Evolutionary conservation across 2,113 vertebrate species (phyloP).

Genomic region (Arothron firmamentum): DNA sequence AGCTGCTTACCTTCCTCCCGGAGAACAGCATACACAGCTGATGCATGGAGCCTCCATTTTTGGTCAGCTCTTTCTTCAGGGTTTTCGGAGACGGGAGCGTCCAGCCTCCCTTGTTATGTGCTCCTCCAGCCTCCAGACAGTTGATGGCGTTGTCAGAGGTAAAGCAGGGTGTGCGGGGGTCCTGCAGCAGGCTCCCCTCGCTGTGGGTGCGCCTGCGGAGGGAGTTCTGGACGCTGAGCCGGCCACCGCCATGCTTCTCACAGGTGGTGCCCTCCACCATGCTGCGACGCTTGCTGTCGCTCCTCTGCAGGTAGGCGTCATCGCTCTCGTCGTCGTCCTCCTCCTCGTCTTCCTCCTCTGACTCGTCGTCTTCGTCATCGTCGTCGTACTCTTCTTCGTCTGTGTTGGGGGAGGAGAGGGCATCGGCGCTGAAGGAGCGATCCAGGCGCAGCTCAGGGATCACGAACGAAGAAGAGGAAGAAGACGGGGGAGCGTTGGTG

Average conservation of each 20-base stretch:
- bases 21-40: conserved; percentile 91
- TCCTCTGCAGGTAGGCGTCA: conserved; percentile 79
- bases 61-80: conserved; percentile 90
- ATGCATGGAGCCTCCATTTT: conserved; percentile 91
- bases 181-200: conserved; percentile 92
- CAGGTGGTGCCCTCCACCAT: conserved; percentile 84
- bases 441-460: conserved; percentile 90
- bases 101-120: conserved; percentile 73
- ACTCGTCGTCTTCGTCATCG: conserved; percentile 74
- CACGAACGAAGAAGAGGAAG: conserved; percentile 78
- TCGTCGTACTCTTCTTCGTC: conserved; percentile 80
- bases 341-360: conserved; percentile 76
- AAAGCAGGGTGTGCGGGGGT: conserved; percentile 83
- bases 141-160: conserved; percentile 92
- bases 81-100: conserved; percentile 87
- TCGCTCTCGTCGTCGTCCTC: conserved; percentile 83
- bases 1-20: conserved; percentile 84
- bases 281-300: conserved; percentile 84
- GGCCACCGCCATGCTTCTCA: conserved; percentile 76
- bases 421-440: conserved; percentile 80
- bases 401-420: conserved; percentile 63
- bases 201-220: conserved; percentile 92
- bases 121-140: conserved; percentile 75
- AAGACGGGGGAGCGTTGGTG: conserved; percentile 72
- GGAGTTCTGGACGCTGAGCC: conserved; percentile 85